phyloP scores from a whole-genome alignment of 2,113 vertebrate genomes.

The Ictidomys tridecemlineatus region DNA sequence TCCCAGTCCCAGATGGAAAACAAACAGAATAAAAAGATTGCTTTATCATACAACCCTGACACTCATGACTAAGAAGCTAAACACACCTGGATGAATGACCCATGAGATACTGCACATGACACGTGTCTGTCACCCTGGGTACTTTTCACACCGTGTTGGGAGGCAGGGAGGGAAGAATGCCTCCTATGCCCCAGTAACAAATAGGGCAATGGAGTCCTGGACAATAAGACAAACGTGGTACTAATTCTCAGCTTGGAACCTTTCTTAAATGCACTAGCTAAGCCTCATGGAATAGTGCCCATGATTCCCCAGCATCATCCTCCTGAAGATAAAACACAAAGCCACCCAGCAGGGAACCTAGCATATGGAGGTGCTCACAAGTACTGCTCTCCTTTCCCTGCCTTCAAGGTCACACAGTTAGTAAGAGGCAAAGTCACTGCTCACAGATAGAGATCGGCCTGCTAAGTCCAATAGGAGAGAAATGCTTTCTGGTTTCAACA shows the following conservation, averaged over 20 bases:
- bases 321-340: not conserved
- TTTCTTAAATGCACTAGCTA: not conserved
- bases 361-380: not conserved
- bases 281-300: not conserved
- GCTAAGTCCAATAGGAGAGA: not conserved
- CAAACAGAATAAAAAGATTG: not conserved
- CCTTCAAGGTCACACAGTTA: not conserved
- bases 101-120: not conserved
- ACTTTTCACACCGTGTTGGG: not conserved
- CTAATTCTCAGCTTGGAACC: constrained; percentile 29
- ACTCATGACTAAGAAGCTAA: constrained; percentile 36
- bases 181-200: not conserved
- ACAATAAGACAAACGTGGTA: not conserved
- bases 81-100: not conserved
- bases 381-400: not conserved
- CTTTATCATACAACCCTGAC: not conserved
- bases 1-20: constrained; percentile 10
- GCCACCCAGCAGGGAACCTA: not conserved
- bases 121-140: not conserved
- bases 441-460: not conserved
- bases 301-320: not conserved
- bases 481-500: not conserved
- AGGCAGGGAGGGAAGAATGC: not conserved
- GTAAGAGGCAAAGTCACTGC: not conserved
- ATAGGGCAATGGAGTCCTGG: not conserved